Conservation (phyloP, 2,888 invertebrate species). For the Metacarcinus magister region DNA sequence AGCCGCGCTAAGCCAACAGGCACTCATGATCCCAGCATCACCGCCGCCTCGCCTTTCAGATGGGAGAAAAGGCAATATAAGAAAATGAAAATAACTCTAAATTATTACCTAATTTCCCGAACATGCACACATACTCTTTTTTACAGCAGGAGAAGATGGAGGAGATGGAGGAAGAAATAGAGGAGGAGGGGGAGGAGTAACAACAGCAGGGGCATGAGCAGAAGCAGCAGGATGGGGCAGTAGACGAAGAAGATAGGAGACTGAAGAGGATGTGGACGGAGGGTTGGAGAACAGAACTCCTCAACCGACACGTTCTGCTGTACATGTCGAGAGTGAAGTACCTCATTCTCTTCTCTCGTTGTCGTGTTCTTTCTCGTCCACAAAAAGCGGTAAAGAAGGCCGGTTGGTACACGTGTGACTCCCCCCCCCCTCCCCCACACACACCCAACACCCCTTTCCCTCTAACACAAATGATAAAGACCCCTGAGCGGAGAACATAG, state of each 20-base stretch:
- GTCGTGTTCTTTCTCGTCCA: no score
- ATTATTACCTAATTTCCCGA: slow-evolving; percentile 3
- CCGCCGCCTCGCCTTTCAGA: not conserved
- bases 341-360: no score
- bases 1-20: not conserved
- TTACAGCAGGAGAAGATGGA: not conserved
- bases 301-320: no score
- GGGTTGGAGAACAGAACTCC: not conserved
- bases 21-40: not conserved
- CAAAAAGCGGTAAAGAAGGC: no score
- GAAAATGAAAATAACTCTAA: not conserved
- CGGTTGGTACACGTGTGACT: no score
- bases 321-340: no score
- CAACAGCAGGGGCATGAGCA: not conserved
- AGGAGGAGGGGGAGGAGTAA: not conserved
- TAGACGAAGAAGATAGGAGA: not conserved
- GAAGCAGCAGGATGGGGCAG: not conserved
- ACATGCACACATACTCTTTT: slow-evolving; percentile 11
- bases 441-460: no score
- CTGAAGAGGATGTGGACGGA: slow-evolving; percentile 2
- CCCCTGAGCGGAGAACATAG: no score
- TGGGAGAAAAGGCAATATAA: not conserved
- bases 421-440: no score
- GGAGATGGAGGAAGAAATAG: not conserved
- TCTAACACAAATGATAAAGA: no score